Evolutionary conservation across 2,797 vertebrate species (phyloP), one percentile per base, ranked within the genome.

Genomic region (Octomys mimax): DNA sequence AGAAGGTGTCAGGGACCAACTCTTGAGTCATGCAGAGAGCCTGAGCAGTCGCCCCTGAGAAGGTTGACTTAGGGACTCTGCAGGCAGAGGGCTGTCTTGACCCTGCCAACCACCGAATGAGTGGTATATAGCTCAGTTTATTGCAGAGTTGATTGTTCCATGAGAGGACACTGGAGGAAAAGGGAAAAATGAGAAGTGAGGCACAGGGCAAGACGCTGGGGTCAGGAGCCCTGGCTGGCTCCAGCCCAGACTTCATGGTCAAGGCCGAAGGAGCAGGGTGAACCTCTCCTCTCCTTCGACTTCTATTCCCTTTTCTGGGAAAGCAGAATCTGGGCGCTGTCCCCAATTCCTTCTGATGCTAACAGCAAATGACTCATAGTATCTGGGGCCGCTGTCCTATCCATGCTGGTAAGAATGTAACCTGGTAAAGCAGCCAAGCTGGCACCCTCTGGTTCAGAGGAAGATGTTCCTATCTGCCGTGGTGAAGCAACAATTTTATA

Each of bases 391-490:
- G 49, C 4, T 1, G 12, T 24, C 33, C 18, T 26, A 33, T 28
- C 42, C 46, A 22, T 24, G 57, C 24, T 33, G 28, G 33, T 9
- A 49, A 62, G n/a, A 42, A 78, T 46, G 59, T 12, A n/a, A 73
- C 24, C 33, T 0, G 2, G 71, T 46, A 16, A 49, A 87, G 79
- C 7, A 28, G 66, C 11, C 12, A 16, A 31, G 28, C 70, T 54
- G 54, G 26, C 81, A 8, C 2, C 5, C 11, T 33, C 11, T 28
- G 24, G 39, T 14, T 80, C 68, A 31, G 22, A 82, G 6, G 77
- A 85, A 36, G 59, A 4, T 0, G 21, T 0, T 0, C 6, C 0
- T 0, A 16, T 0, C 24, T 57, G 3, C 39, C 54, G 42, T 39
- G 12, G 2, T 2, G 2, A 14, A 8, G 26, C 52, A 6, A 3